Evolutionary conservation across 2,888 invertebrate species (phyloP).

Genomic region (Nephrotoma guestfalica): DNA sequence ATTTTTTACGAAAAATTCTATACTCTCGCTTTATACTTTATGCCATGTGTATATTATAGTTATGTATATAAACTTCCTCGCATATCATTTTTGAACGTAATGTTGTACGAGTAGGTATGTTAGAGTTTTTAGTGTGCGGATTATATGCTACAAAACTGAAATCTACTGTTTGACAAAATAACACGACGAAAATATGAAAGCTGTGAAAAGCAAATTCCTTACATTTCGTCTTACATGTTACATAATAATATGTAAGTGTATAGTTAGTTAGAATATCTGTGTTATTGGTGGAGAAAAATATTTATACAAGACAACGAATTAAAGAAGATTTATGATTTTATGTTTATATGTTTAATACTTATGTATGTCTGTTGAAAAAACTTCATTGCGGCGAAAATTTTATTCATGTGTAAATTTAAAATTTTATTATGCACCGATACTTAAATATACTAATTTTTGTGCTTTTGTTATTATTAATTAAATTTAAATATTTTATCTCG

Average conservation of each 20-base stretch:
- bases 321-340: not conserved
- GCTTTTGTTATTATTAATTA: not conserved
- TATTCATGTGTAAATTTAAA: not conserved
- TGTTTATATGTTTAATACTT: not conserved
- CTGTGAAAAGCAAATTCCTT: not conserved
- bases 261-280: not conserved
- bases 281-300: not conserved
- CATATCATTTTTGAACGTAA: not conserved
- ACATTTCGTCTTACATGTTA: not conserved
- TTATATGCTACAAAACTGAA: not conserved
- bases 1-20: not conserved
- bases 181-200: not conserved
- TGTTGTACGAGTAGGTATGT: not conserved
- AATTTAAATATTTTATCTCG: not conserved
- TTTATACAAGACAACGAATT: not conserved
- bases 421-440: not conserved
- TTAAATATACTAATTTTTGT: not conserved
- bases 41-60: not conserved
- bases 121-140: not conserved
- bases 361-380: not conserved
- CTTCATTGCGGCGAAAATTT: not conserved
- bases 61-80: not conserved
- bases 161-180: not conserved
- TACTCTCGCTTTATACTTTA: not conserved
- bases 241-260: not conserved